Evolutionary conservation across 2,888 invertebrate genomes (phyloP).

Genomic region (Drosophila picticornis): DNA sequence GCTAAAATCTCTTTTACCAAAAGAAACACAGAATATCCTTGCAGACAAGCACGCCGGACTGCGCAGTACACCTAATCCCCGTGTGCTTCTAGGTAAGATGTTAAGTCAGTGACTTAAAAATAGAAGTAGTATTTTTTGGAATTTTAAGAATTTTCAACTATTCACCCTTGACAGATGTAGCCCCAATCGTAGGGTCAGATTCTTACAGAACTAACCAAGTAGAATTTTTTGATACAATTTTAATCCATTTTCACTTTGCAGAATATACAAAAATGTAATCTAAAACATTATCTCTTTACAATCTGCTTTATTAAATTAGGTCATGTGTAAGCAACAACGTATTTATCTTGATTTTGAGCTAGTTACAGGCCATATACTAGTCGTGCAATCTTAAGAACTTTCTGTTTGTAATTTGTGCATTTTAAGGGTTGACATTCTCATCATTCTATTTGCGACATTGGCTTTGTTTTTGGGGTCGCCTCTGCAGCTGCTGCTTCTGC

Average conservation of each 20-base stretch:
- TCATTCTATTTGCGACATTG: constrained; percentile 44
- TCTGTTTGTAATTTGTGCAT: constrained; percentile 39
- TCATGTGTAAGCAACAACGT: not conserved
- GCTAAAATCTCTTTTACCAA: not conserved
- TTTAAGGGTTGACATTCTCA: constrained; percentile 39
- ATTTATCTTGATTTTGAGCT: not conserved
- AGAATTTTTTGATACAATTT: not conserved
- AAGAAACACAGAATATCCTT: not conserved
- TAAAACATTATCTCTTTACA: not conserved
- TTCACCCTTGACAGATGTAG: not conserved
- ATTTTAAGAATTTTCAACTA: not conserved
- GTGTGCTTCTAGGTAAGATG: not conserved
- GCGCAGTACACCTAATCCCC: not conserved
- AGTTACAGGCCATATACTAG: not conserved
- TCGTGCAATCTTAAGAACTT: not conserved
- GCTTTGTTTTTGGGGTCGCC: constrained; percentile 36
- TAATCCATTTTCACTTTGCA: not conserved
- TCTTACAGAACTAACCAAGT: not conserved
- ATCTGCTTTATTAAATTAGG: not conserved
- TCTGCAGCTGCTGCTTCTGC: constrained; percentile 5
- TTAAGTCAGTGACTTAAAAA: not conserved
- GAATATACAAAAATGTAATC: not conserved
- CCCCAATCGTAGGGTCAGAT: not conserved
- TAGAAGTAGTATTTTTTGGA: not conserved
- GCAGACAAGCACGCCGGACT: not conserved